phyloP scores from a whole-genome alignment of 2,888 invertebrate genomes.

The Ischnura elegans region DNA sequence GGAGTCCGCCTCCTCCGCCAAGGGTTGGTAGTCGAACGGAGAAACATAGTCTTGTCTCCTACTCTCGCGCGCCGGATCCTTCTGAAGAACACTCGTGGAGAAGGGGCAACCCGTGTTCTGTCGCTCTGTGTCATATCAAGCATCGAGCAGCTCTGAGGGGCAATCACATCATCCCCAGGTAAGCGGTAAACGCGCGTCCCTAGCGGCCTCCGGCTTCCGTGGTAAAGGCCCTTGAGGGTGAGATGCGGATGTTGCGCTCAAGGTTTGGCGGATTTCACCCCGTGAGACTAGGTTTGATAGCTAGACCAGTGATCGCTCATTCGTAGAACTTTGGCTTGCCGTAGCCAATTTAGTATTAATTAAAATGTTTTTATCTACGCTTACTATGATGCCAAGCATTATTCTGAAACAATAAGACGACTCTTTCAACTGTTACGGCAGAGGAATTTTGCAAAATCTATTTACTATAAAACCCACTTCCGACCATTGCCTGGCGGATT shows the following conservation, averaged over 20 bases:
- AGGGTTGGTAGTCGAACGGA: conserved; percentile 23
- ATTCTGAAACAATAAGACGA: no score
- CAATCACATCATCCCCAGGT: conserved; percentile 35
- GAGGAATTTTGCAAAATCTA: no score
- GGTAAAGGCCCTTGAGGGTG: not conserved
- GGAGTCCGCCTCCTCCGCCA: conserved; percentile 13
- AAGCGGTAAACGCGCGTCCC: no score
- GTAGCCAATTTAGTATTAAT: no score
- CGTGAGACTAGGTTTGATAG: not conserved
- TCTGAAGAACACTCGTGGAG: not conserved
- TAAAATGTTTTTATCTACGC: no score
- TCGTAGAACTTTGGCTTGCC: not conserved
- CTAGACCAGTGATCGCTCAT: not conserved
- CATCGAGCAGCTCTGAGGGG: conserved; percentile 9
- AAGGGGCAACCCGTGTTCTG: not conserved
- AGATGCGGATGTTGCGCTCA: not conserved
- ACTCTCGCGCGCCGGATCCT: not conserved
- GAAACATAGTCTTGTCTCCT: conserved; percentile 2
- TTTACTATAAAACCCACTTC: no score
- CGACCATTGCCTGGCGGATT: no score
- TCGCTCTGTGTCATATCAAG: not conserved
- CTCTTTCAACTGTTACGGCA: no score
- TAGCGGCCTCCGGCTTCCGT: no score
- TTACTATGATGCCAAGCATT: no score
- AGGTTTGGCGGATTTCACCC: not conserved